A percentile compares a stretch with the other conserved stretches of the same genome.
Conservation (phyloP, 2,888 invertebrate genomes). For the Smittia sp. region DNA sequence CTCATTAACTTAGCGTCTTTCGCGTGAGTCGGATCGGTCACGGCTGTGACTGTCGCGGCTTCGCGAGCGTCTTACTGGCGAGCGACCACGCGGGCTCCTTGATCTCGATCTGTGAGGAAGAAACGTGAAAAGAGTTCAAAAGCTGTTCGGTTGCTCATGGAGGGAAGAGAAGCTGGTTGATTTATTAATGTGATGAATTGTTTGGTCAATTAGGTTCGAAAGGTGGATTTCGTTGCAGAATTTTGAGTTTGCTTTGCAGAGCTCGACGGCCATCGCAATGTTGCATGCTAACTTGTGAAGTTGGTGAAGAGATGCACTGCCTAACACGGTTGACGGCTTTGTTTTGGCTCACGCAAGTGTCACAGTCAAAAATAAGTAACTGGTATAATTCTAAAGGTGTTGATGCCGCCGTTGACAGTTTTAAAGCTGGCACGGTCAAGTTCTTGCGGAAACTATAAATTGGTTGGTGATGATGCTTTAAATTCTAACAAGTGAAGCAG, state of each 20-base stretch:
- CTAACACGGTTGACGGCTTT: not conserved
- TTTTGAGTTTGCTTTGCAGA: not conserved
- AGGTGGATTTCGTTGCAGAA: constrained; percentile 22
- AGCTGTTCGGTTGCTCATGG: not conserved
- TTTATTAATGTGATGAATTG: constrained; percentile 17
- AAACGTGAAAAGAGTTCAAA: not conserved
- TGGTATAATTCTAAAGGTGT: constrained; percentile 10
- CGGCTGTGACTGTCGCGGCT: not conserved
- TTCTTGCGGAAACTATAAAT: constrained; percentile 10
- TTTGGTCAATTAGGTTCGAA: constrained; percentile 11
- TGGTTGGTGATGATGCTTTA: constrained; percentile 1
- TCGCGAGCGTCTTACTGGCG: not conserved
- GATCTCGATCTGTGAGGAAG: constrained; percentile 21
- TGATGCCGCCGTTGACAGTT: not conserved
- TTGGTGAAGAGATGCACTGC: not conserved
- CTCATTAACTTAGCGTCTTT: constrained; percentile 5
- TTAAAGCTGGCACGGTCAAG: not conserved
- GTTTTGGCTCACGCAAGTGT: not conserved
- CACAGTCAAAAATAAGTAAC: constrained; percentile 12
- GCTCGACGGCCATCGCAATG: not conserved
- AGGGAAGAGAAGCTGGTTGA: constrained; percentile 7
- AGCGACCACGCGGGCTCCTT: not conserved
- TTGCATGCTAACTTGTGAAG: not conserved
- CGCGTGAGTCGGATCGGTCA: constrained; percentile 8
- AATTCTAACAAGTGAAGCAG: not conserved